A percentile compares a stretch with the other conserved stretches of the same genome.
These are phyloP conservation scores for Coreius guichenoti DNA, from an alignment of 2,797 vertebrate genomes.

Conservation along the genomic window DNA sequence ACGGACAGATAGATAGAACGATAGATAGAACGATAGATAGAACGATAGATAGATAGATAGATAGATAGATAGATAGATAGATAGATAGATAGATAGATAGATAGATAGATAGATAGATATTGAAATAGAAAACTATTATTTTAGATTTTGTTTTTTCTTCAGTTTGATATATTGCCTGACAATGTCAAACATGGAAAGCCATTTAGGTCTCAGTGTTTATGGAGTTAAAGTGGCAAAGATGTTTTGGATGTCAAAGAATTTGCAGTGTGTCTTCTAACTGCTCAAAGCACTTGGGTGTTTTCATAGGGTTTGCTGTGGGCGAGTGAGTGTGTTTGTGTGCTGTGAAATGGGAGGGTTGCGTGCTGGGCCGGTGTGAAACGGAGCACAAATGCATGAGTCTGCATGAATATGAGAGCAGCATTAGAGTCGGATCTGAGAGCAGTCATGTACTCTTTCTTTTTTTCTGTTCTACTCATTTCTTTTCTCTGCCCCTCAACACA, in stretches of 20 bases:
- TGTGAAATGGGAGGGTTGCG: conserved; percentile 58
- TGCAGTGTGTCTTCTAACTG: background rate
- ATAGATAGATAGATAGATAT: too few relatives aligned
- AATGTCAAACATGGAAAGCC: background rate
- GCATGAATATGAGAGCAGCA: conserved; percentile 64
- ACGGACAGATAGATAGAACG: fast-evolving
- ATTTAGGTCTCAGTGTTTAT: background rate
- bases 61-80: too few relatives aligned
- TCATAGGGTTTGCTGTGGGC: background rate
- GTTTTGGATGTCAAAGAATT: background rate
- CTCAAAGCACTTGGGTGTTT: background rate
- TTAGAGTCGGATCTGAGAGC: background rate
- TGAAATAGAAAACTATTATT: background rate
- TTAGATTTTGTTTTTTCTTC: background rate
- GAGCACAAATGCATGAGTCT: conserved; percentile 69
- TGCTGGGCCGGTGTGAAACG: conserved; percentile 65
- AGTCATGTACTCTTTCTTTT: background rate
- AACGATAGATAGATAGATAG: too few relatives aligned
- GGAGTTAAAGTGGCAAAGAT: background rate
- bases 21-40: too few relatives aligned
- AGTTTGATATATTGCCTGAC: background rate
- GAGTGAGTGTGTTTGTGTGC: background rate
- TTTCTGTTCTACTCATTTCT: background rate
- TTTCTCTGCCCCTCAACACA: background rate
- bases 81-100: fast-evolving